Conservation (phyloP, 2,113 vertebrate genomes). For the Enhydra lutris region DNA sequence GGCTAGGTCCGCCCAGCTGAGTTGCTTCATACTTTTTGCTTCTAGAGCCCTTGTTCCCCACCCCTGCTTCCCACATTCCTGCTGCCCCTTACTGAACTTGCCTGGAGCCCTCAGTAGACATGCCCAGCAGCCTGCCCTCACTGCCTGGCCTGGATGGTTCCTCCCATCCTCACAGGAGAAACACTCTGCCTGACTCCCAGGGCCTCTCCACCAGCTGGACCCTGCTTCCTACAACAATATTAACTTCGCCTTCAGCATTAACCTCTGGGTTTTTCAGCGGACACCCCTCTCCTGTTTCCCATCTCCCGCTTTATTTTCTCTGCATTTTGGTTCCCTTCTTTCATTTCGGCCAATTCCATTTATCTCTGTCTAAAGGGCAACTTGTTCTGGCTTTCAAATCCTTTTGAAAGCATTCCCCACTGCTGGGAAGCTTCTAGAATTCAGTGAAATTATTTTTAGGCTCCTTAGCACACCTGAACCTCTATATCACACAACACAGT, state of each 20-base stretch:
- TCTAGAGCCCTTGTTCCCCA: neutral
- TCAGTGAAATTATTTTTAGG: neutral
- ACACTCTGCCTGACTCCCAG: neutral
- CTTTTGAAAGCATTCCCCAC: neutral
- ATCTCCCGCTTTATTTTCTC: neutral
- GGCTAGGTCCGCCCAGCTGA: neutral
- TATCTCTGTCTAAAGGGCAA: neutral
- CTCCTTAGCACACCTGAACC: neutral
- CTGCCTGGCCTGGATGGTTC: fast-evolving
- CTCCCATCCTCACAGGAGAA: fast-evolving
- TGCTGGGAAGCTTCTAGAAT: neutral
- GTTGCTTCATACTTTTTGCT: neutral
- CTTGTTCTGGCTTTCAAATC: neutral
- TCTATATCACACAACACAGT: neutral
- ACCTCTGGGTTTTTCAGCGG: neutral
- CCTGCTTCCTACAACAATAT: neutral
- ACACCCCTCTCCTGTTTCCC: fast-evolving
- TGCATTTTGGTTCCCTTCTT: neutral
- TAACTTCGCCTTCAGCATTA: neutral
- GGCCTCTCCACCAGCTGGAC: neutral
- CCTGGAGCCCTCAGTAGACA: neutral
- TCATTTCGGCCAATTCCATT: neutral
- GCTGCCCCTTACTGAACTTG: neutral
- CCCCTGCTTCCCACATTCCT: neutral
- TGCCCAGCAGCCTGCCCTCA: fast-evolving